A percentile compares a stretch with the other conserved stretches of the same genome.
These are phyloP conservation scores for Peribatodes rhomboidaria DNA, from an alignment of 2,888 invertebrate species.

Conservation along the genomic window DNA sequence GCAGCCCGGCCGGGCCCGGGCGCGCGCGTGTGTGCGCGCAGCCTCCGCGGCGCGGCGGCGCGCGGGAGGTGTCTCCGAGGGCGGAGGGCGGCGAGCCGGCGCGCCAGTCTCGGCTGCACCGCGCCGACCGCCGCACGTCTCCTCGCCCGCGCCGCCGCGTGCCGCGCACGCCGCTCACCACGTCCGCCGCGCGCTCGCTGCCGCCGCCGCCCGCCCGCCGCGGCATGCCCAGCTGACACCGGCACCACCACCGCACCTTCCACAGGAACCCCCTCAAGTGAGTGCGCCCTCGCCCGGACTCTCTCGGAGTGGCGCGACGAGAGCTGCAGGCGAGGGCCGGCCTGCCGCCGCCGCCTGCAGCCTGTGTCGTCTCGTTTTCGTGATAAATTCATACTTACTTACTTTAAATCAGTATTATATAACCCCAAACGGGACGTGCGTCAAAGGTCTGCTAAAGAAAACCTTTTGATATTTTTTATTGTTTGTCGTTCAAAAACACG, in stretches of 20 bases:
- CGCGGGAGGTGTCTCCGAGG: no score
- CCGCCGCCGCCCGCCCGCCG: constrained; percentile 50
- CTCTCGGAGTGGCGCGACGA: no score
- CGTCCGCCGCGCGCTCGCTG: constrained; percentile 50
- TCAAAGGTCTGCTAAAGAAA: no score
- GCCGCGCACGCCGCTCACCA: constrained; percentile 48
- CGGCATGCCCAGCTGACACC: constrained; percentile 75
- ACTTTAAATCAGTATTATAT: no score
- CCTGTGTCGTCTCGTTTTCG: no score
- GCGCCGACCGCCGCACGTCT: constrained; percentile 54
- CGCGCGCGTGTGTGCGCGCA: constrained; percentile 47
- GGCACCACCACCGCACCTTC: constrained; percentile 54
- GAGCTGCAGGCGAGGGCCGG: neutral
- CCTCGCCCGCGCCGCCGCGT: constrained; percentile 31
- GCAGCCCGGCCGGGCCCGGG: neutral
- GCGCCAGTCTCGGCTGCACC: constrained; percentile 66
- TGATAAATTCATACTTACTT: no score
- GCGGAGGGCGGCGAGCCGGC: neutral
- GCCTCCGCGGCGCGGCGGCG: constrained; percentile 58
- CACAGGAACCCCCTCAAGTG: constrained; percentile 61
- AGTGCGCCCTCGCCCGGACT: constrained; percentile 50
- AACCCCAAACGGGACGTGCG: no score
- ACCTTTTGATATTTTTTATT: no score
- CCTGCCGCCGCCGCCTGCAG: neutral
- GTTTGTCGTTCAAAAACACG: no score